These are phyloP conservation scores for Geophilus truncorum DNA, from an alignment of 2,888 invertebrate genomes.

Conservation along the genomic window DNA sequence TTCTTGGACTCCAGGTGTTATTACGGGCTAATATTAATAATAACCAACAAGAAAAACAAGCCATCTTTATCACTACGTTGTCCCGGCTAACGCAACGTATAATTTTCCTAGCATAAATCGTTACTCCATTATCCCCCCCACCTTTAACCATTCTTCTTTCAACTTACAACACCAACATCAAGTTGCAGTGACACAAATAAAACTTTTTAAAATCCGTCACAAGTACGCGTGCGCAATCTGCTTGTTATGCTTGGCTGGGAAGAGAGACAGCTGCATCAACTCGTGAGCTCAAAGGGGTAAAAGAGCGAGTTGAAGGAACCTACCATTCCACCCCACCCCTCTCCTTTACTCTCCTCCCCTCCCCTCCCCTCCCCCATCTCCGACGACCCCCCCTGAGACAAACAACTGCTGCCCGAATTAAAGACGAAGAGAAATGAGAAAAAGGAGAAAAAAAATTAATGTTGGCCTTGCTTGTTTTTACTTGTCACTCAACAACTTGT, in stretches of 20 bases:
- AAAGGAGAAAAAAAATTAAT: neutral
- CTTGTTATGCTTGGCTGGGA: conserved; percentile 10
- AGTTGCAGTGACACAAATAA: conserved; percentile 4
- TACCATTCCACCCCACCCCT: no score
- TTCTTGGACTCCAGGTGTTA: no score
- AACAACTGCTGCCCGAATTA: conserved; percentile 4
- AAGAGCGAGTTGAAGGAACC: neutral
- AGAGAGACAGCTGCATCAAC: conserved; percentile 10
- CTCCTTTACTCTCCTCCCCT: no score
- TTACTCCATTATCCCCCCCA: neutral
- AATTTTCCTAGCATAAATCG: no score
- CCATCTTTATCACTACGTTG: no score
- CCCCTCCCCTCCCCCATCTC: neutral
- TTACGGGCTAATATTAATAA: no score
- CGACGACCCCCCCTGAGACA: neutral
- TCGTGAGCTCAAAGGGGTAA: neutral
- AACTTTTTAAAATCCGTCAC: conserved; percentile 4
- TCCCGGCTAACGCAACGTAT: no score
- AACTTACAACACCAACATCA: neutral
- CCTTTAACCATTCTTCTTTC: neutral
- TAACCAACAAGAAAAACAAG: no score
- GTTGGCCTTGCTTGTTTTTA: neutral
- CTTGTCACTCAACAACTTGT: conserved; percentile 10
- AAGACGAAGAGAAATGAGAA: neutral
- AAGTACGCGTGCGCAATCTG: neutral